phyloP scores from a whole-genome alignment of 2,888 invertebrate genomes.

The Microplitis manilae region DNA sequence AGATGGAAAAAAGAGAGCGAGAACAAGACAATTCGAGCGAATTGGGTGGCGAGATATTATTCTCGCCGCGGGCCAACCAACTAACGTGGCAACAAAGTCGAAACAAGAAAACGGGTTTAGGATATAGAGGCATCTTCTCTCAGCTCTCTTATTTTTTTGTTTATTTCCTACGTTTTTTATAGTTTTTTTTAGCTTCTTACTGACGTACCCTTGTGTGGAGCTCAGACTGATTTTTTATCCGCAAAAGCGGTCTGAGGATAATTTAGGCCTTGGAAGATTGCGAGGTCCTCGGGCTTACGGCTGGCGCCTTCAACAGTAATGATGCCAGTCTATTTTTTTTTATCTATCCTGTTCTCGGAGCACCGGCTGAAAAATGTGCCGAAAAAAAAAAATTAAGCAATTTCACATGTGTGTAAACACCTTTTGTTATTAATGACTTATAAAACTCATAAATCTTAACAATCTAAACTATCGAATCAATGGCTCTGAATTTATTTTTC shows the following conservation, averaged over 20 bases:
- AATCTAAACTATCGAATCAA: not conserved
- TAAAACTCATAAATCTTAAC: not conserved
- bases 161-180: not conserved
- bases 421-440: not conserved
- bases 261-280: constrained; percentile 39
- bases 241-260: constrained; percentile 10
- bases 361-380: not conserved
- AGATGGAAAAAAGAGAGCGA: not conserved
- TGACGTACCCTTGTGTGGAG: not conserved
- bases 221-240: not conserved
- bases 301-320: constrained; percentile 42
- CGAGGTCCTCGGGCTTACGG: constrained; percentile 40
- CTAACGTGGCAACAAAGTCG: constrained; percentile 47
- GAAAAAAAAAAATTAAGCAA: not conserved
- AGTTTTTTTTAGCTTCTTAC: constrained; percentile 1
- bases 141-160: not conserved
- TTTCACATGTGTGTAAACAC: not conserved
- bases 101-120: constrained; percentile 45
- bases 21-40: constrained; percentile 22
- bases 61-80: constrained; percentile 41
- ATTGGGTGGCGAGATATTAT: constrained; percentile 47
- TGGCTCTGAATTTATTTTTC: not conserved
- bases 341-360: not conserved
- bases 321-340: constrained; percentile 16
- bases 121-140: constrained; percentile 6